Percentiles rank a stretch among this genome's conserved stretches.
Conservation (phyloP, 2,888 invertebrate species). For the Crematogaster levior region DNA sequence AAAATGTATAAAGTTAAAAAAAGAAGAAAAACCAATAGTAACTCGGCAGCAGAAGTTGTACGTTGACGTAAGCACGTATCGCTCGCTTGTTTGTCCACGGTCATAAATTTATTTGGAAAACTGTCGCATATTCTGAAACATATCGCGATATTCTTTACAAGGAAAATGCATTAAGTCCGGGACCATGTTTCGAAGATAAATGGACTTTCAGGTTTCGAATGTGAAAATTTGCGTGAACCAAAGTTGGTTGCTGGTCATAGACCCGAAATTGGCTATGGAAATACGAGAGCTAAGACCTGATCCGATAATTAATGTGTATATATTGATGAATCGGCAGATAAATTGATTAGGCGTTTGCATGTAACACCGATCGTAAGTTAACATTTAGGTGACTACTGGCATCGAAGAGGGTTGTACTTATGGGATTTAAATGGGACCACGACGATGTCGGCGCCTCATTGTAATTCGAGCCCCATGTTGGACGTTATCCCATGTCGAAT, state of each 20-base stretch:
- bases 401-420: slow-evolving; percentile 6
- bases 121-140: slow-evolving; percentile 28
- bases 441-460: slow-evolving; percentile 26
- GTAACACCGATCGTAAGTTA: slow-evolving; percentile 25
- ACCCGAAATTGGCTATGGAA: neutral
- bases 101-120: slow-evolving; percentile 45
- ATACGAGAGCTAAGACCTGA: neutral
- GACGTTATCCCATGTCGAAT: slow-evolving; percentile 46
- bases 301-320: neutral
- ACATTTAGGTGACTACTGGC: neutral
- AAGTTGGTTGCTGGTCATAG: too few species aligned
- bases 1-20: slow-evolving; percentile 32
- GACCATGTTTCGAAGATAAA: slow-evolving; percentile 6
- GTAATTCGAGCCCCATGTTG: slow-evolving; percentile 40
- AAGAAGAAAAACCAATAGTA: slow-evolving; percentile 1
- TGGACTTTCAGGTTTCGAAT: neutral
- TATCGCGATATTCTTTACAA: slow-evolving; percentile 26
- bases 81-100: slow-evolving; percentile 11
- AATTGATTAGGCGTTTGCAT: slow-evolving; percentile 21
- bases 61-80: slow-evolving; percentile 23
- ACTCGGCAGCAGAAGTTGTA: slow-evolving; percentile 17
- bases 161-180: slow-evolving; percentile 9
- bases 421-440: slow-evolving; percentile 30
- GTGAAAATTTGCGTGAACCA: neutral
- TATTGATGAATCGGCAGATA: neutral